A percentile compares a stretch with the other conserved stretches of the same genome.
These are phyloP conservation scores for Gambusia affinis DNA, from an alignment of 2,113 vertebrate species.

Conservation along the genomic window DNA sequence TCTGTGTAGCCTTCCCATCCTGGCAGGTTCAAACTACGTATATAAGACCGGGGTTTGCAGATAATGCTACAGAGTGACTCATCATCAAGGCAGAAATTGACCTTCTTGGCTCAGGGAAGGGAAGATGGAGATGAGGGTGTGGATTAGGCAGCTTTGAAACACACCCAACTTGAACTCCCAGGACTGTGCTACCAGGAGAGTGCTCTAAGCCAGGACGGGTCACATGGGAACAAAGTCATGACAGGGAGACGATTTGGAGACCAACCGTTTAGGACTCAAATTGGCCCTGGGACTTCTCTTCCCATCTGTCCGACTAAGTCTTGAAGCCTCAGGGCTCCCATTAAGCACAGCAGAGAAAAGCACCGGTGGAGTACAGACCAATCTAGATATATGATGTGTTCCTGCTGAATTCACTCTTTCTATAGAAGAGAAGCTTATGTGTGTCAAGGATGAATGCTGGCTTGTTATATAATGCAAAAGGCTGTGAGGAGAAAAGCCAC, in stretches of 20 bases:
- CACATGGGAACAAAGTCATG: constrained; percentile 71
- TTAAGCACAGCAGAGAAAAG: constrained; percentile 77
- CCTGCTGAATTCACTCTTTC: constrained; percentile 71
- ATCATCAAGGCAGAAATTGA: constrained; percentile 22
- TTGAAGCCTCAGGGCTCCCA: constrained; percentile 77
- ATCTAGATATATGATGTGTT: constrained; percentile 77
- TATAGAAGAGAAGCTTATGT: constrained; percentile 70
- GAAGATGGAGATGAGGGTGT: constrained; percentile 30
- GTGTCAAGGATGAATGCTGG: constrained; percentile 74
- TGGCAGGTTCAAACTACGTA: constrained; percentile 2
- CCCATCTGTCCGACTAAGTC: constrained; percentile 77
- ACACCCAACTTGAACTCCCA: constrained; percentile 75
- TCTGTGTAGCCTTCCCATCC: not conserved
- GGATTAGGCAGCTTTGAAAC: constrained; percentile 55
- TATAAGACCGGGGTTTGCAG: not conserved
- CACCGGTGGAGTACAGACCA: constrained; percentile 66
- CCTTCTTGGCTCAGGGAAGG: constrained; percentile 49
- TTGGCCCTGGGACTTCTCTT: constrained; percentile 80
- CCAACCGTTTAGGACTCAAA: constrained; percentile 85
- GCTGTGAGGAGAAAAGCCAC: constrained; percentile 46
- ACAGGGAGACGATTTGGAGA: constrained; percentile 78
- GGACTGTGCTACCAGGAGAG: constrained; percentile 64
- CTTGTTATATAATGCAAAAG: constrained; percentile 62
- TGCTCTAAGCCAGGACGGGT: constrained; percentile 62
- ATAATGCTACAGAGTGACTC: constrained; percentile 13